A percentile compares a stretch with the other conserved stretches of the same genome.
These are phyloP conservation scores for Thereva unica DNA, from an alignment of 2,888 invertebrate species.

Conservation along the genomic window DNA sequence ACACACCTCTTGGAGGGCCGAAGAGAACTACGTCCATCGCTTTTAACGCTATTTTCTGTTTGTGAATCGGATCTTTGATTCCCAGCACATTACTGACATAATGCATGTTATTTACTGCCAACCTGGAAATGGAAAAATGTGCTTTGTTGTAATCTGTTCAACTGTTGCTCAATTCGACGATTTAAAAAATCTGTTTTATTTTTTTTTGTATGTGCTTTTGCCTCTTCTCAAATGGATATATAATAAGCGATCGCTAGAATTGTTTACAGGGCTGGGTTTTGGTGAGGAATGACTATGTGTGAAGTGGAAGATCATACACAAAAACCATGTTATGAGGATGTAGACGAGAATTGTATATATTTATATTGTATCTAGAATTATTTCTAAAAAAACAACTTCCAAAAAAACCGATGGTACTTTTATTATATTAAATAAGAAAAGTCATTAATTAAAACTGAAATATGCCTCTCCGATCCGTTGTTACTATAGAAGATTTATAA, in stretches of 20 bases:
- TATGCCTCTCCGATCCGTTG: too few species aligned
- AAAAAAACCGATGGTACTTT: too few species aligned
- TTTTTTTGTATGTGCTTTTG: too few species aligned
- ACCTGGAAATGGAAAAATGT: slow-evolving; percentile 61
- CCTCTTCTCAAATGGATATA: too few species aligned
- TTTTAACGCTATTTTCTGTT: slow-evolving; percentile 94
- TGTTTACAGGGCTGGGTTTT: slow-evolving; percentile 12
- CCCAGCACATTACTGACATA: slow-evolving; percentile 86
- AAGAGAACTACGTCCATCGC: slow-evolving; percentile 99
- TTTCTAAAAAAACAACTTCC: too few species aligned
- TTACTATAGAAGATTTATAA: too few species aligned
- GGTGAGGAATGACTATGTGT: neutral
- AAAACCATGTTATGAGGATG: too few species aligned
- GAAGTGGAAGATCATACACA: neutral
- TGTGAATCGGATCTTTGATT: slow-evolving; percentile 97
- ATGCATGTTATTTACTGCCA: slow-evolving; percentile 94
- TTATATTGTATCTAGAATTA: too few species aligned
- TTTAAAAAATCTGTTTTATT: too few species aligned
- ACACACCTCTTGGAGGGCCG: slow-evolving; percentile 93
- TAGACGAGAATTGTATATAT: too few species aligned
- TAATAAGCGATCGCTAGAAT: neutral
- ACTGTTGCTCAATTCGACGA: neutral
- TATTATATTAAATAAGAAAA: too few species aligned
- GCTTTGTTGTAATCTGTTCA: slow-evolving; percentile 19
- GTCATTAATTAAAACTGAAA: too few species aligned